Percentiles rank a stretch among this genome's conserved stretches.
These are phyloP conservation scores for Tenebrio molitor DNA, from an alignment of 1,140 invertebrate genomes.

Conservation along the genomic window DNA sequence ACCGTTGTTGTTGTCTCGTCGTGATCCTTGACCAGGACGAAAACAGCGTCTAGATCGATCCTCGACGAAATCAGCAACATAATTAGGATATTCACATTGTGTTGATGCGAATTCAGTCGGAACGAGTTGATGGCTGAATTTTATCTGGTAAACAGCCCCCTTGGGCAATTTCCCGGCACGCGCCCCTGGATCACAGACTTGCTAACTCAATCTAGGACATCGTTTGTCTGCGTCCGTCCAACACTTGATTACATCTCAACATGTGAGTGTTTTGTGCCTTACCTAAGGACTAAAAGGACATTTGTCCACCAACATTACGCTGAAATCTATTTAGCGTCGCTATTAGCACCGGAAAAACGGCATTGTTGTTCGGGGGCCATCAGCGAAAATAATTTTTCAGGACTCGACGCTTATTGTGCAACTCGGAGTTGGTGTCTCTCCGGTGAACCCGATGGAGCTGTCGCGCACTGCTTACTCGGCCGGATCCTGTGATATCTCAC, in stretches of 20 bases:
- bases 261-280: slow-evolving; percentile 41
- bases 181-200: slow-evolving; percentile 37
- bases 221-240: slow-evolving; percentile 42
- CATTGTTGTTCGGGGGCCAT: no score
- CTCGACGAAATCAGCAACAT: neutral
- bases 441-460: no score
- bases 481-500: neutral
- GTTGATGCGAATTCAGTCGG: neutral
- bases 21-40: no score
- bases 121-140: slow-evolving; percentile 32
- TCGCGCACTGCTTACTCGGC: no score
- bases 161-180: slow-evolving; percentile 42
- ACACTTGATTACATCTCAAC: slow-evolving; percentile 43
- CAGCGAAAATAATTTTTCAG: no score
- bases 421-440: no score
- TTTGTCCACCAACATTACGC: slow-evolving; percentile 18
- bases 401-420: no score
- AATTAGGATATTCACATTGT: neutral
- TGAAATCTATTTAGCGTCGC: slow-evolving; percentile 26
- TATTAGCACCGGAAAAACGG: slow-evolving; percentile 1
- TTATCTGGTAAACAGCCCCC: slow-evolving; percentile 29
- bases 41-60: no score
- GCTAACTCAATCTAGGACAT: slow-evolving; percentile 43
- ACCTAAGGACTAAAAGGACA: slow-evolving; percentile 26
- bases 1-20: no score